A percentile compares a stretch with the other conserved stretches of the same genome.
Conservation (phyloP, 1,140 invertebrate genomes). For the Dendroctonus valens region DNA sequence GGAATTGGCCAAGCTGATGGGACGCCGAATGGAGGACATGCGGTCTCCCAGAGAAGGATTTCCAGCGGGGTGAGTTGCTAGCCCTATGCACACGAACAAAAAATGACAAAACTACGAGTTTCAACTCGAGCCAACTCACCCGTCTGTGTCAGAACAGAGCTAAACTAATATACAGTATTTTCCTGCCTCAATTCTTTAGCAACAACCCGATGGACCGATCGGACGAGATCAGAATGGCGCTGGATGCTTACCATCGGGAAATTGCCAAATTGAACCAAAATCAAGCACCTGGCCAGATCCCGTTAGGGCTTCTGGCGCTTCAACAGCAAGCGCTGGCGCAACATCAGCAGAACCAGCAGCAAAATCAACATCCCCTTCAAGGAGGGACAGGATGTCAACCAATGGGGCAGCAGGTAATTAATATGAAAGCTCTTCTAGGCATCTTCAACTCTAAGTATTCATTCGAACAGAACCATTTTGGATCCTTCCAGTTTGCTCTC, state of each 20-base stretch:
- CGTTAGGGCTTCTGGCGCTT: constrained; percentile 65
- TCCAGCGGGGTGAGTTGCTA: constrained; percentile 60
- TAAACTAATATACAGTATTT: constrained; percentile 66
- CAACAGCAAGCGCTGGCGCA: constrained; percentile 68
- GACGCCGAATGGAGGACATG: constrained; percentile 69
- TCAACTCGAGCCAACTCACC: background rate
- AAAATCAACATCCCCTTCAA: constrained; percentile 55
- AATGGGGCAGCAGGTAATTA: constrained; percentile 9
- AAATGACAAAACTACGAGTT: background rate
- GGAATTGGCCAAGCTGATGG: constrained; percentile 90
- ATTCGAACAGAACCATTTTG: constrained; percentile 42
- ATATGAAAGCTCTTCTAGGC: background rate
- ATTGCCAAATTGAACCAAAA: constrained; percentile 78
- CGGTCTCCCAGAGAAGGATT: constrained; percentile 68
- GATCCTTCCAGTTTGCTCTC: too few relatives aligned
- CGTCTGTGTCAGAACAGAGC: constrained; percentile 60
- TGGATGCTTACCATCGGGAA: constrained; percentile 90
- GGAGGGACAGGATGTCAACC: background rate
- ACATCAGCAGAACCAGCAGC: constrained; percentile 55
- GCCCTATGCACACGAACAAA: too few relatives aligned
- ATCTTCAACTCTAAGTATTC: too few relatives aligned
- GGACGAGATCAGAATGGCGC: constrained; percentile 83
- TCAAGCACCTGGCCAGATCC: constrained; percentile 56
- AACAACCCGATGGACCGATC: constrained; percentile 68
- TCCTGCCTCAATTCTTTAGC: constrained; percentile 78